A percentile compares a stretch with the other conserved stretches of the same genome.
Evolutionary conservation across 1,140 invertebrate species (phyloP).

Genomic region (Rhagoletis pomonella): DNA sequence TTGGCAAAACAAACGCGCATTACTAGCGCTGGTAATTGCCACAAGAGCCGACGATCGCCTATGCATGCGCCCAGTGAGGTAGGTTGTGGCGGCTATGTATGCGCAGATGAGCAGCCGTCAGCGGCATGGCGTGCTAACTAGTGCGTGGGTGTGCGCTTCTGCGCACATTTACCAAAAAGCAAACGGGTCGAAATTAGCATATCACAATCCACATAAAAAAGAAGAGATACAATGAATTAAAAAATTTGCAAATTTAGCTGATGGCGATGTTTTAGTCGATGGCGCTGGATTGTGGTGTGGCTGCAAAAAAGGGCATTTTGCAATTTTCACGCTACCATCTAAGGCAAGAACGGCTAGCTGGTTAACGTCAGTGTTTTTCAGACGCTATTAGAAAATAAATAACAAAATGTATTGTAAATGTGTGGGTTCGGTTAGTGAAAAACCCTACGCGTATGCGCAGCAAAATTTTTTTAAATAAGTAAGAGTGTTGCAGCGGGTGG

Average conservation of each 20-base stretch:
- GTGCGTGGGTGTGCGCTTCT: constrained; percentile 17
- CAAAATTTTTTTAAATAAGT: constrained; percentile 3
- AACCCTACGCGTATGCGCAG: not conserved
- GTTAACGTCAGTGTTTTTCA: not conserved
- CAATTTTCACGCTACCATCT: not conserved
- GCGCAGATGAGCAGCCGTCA: not conserved
- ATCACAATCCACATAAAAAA: not conserved
- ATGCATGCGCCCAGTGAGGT: not conserved
- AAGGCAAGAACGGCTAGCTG: constrained; percentile 28
- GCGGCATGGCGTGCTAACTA: not conserved
- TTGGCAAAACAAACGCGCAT: not conserved
- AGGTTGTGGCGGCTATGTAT: constrained; percentile 12
- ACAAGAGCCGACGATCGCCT: not conserved
- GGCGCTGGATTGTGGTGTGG: not conserved
- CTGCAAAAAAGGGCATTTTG: constrained; percentile 40
- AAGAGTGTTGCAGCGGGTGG: constrained; percentile 1
- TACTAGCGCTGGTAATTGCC: not conserved
- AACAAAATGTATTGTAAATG: not conserved
- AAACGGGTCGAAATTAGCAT: constrained; percentile 36
- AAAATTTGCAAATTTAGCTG: constrained; percentile 12
- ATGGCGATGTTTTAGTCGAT: not conserved
- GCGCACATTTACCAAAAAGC: not conserved
- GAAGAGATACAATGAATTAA: not conserved
- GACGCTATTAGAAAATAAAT: not conserved
- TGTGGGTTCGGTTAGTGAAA: constrained; percentile 1